Base-by-base conservation (phyloP, 2,797 vertebrate genomes). In the Oryzias dopingdopingensis region DNA sequence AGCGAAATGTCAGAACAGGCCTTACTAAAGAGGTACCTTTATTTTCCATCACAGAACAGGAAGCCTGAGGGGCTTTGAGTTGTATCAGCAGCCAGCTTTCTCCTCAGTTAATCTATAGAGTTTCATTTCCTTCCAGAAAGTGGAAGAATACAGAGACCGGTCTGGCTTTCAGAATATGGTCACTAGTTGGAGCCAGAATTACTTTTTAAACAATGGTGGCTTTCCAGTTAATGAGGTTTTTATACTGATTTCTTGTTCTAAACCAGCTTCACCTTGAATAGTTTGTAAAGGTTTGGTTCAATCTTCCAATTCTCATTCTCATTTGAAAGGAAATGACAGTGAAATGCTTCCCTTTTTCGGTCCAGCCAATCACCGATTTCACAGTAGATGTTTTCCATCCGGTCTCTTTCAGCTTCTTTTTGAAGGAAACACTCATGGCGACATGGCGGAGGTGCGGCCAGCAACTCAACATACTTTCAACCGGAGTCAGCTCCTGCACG, bases 1-100 rank as follows among this genome's bases (percentile, higher is more conserved):
- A 37, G 20, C 5, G 13, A 71, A 82, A 82, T 76, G 83, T 82
- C 77, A 84, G 49, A 23, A 1, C 42, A 51, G 41, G 15, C 54
- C 69, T 75, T 57, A 75, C 71, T 51, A 54, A 70, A 74, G 57
- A 4, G 44, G 20, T 26, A 47, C 62, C 6, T 72, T 77, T 61
- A 74, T 74, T 82, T 88, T 85, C 83, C 82, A 75, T 60, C 62
- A 53, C 46, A 65, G 67, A 58, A 52, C 70, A 84, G 86, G 86
- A 89, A 88, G 74, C 40, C 67, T 44, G 37, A 70, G 10, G 48
- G 40, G 49, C 45, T 3, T 61, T 6, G 15, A 46, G 43, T 74
- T 82, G 53, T 32, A 48, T 64, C 56, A 72, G 49, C 42, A 5
- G 51, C 50, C 52, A 45, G 40, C 22, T 51, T 56, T 58, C 48